Percentiles rank a stretch among this genome's conserved stretches.
These are phyloP conservation scores for Mesorhabditis sp. DNA, from an alignment of 2,888 invertebrate species.

Conservation along the genomic window DNA sequence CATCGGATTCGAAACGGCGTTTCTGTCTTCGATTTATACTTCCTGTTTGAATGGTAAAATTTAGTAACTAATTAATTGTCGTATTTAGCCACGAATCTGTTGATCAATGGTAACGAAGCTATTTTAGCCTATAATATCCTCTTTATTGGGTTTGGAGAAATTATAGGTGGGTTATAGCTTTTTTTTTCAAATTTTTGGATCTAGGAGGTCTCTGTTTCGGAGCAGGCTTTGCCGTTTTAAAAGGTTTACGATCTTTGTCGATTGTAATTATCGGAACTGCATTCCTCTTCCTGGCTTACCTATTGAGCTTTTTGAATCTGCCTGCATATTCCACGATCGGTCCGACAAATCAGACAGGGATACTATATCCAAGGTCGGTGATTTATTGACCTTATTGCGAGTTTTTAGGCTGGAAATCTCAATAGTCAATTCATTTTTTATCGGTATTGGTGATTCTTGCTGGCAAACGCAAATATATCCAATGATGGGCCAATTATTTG, in stretches of 20 bases:
- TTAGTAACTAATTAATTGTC: neutral
- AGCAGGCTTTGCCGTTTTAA: too few relatives aligned
- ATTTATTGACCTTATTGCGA: neutral
- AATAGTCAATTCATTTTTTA: neutral
- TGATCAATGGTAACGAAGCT: neutral
- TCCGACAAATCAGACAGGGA: neutral
- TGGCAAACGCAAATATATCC: neutral
- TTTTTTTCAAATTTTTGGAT: too few relatives aligned
- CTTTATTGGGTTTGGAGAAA: slow-evolving; percentile 4
- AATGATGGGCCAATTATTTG: neutral
- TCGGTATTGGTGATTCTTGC: slow-evolving; percentile 2
- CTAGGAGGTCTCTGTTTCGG: too few relatives aligned
- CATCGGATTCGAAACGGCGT: neutral
- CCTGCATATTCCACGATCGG: neutral
- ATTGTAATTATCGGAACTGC: neutral
- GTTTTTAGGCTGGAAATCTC: neutral
- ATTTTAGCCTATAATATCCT: neutral
- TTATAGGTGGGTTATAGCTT: neutral
- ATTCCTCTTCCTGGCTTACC: neutral
- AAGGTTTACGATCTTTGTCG: too few relatives aligned
- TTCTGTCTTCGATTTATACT: slow-evolving; percentile 3
- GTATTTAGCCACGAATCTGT: neutral
- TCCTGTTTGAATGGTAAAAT: neutral
- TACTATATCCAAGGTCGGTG: neutral
- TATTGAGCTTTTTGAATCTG: neutral